Conservation (phyloP, 2,888 invertebrate species). For the Axea sp. region DNA sequence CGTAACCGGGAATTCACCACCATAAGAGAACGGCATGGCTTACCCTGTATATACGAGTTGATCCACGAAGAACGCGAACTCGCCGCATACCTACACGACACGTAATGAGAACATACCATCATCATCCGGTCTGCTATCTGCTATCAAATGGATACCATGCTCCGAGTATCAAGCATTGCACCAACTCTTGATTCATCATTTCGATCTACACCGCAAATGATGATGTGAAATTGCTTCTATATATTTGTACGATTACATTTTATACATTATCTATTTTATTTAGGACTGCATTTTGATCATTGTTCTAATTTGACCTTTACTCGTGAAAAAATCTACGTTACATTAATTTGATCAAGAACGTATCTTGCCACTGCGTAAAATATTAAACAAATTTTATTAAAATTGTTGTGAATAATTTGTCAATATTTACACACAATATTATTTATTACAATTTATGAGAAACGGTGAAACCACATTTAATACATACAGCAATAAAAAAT, state of each 20-base stretch:
- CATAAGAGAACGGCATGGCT: slow-evolving; percentile 60
- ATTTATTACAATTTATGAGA: no score
- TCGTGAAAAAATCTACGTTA: no score
- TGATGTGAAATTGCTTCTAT: slow-evolving; percentile 47
- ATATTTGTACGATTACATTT: slow-evolving; percentile 30
- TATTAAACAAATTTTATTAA: no score
- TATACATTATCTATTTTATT: slow-evolving; percentile 13
- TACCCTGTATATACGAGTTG: slow-evolving; percentile 50
- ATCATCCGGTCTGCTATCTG: slow-evolving; percentile 74
- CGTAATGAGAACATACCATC: slow-evolving; percentile 79
- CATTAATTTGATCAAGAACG: no score
- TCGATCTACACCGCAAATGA: slow-evolving; percentile 45
- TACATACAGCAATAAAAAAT: no score
- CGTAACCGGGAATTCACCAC: slow-evolving; percentile 65
- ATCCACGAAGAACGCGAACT: slow-evolving; percentile 68
- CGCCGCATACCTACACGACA: slow-evolving; percentile 78
- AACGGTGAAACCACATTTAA: no score
- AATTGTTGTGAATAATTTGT: no score
- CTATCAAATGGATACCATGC: slow-evolving; percentile 75
- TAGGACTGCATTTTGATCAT: not conserved
- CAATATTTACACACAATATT: no score
- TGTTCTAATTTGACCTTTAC: no score
- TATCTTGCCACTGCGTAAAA: no score
- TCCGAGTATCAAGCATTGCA: slow-evolving; percentile 61
- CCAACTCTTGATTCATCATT: slow-evolving; percentile 57